phyloP scores from a whole-genome alignment of 2,888 invertebrate species.

The Lithophane leautieri region DNA sequence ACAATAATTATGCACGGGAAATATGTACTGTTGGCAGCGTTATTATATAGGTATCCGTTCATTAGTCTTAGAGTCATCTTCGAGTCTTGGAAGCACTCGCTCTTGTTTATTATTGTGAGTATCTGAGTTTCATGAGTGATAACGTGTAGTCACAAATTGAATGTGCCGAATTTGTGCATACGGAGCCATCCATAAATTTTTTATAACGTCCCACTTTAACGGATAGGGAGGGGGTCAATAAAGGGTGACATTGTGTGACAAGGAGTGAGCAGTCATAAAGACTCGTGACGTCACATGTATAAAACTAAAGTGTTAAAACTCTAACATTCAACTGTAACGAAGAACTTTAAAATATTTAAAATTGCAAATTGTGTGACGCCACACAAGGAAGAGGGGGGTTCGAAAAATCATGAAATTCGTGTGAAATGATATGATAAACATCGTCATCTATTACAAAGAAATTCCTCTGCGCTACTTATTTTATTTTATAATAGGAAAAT shows the following conservation, averaged over 20 bases:
- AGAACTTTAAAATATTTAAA: not conserved
- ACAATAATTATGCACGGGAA: not conserved
- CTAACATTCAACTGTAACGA: not conserved
- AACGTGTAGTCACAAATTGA: not conserved
- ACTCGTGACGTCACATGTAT: not conserved
- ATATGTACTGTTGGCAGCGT: not conserved
- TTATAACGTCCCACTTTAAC: not conserved
- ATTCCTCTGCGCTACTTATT: too few species aligned
- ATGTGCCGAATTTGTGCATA: not conserved
- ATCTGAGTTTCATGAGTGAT: not conserved
- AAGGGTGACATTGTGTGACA: not conserved
- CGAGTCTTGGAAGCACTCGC: not conserved
- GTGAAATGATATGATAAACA: not conserved
- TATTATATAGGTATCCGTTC: not conserved
- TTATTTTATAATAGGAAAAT: too few species aligned
- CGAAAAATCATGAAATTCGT: not conserved
- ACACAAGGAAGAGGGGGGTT: too few species aligned
- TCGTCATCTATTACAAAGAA: too few species aligned
- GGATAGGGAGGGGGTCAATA: not conserved
- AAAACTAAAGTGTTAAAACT: not conserved
- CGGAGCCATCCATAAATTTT: too few species aligned
- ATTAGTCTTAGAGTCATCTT: not conserved
- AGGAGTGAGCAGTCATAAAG: not conserved
- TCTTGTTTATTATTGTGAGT: not conserved
- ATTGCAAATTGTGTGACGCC: too few species aligned